Evolutionary conservation across 2,797 vertebrate genomes (phyloP).

Genomic region (Myotis planiceps): DNA sequence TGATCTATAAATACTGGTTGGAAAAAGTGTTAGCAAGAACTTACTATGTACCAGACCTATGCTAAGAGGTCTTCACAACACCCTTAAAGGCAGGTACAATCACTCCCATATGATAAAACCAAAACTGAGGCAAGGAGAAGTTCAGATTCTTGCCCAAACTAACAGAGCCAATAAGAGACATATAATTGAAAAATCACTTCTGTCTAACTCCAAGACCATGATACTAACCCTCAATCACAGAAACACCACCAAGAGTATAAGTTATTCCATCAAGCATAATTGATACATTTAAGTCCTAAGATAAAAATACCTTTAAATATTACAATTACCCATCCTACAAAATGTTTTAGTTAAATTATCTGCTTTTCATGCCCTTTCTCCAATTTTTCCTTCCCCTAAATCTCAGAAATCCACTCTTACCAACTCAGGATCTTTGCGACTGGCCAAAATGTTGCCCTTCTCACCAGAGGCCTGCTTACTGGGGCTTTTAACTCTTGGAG

Average conservation of each 20-base stretch:
- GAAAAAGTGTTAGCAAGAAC: not conserved
- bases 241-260: not conserved
- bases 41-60: not conserved
- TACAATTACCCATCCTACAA: not conserved
- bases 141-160: not conserved
- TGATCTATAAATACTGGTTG: not conserved
- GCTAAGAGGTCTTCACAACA: not conserved
- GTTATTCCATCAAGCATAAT: not conserved
- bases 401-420: slow-evolving; percentile 83
- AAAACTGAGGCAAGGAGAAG: not conserved
- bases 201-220: not conserved
- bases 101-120: not conserved
- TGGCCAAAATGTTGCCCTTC: slow-evolving; percentile 98
- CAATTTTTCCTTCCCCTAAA: not conserved
- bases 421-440: slow-evolving; percentile 98
- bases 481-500: slow-evolving; percentile 95
- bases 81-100: not conserved
- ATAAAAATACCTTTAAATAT: slow-evolving; percentile 17
- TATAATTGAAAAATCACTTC: not conserved
- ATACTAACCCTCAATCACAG: not conserved
- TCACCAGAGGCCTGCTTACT: slow-evolving; percentile 95
- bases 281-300: not conserved
- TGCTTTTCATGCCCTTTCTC: not conserved
- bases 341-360: not conserved
- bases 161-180: not conserved